Percentiles rank a stretch among this genome's conserved stretches.
phyloP scores from a whole-genome alignment of 2,888 invertebrate species.

The Imbricaverruca yamaguchii region DNA sequence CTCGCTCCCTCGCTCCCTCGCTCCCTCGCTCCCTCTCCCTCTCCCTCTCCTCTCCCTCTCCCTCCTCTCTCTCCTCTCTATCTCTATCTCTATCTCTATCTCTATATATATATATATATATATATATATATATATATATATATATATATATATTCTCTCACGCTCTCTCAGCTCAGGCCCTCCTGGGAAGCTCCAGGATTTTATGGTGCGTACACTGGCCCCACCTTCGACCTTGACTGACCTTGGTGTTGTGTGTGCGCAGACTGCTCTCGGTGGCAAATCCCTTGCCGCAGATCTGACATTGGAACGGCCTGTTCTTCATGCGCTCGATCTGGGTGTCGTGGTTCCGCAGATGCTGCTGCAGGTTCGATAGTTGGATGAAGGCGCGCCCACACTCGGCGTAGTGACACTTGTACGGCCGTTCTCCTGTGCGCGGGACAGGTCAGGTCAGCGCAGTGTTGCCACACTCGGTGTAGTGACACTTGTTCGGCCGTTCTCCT shows the following conservation, averaged over 20 bases:
- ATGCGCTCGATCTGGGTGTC: constrained; percentile 91
- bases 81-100: no score
- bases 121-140: no score
- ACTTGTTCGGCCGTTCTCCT: constrained; percentile 96
- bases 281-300: constrained; percentile 92
- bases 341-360: constrained; percentile 91
- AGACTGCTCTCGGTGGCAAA: constrained; percentile 94
- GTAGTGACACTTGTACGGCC: constrained; percentile 93
- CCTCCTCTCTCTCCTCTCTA: no score
- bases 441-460: not conserved
- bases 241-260: constrained; percentile 93
- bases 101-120: no score
- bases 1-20: no score
- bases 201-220: no score
- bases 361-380: constrained; percentile 91
- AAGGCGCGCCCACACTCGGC: constrained; percentile 93
- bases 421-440: constrained; percentile 59
- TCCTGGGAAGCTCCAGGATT: no score
- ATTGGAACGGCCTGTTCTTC: constrained; percentile 90
- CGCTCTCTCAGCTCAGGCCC: no score
- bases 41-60: no score
- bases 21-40: no score
- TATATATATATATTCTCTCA: no score
- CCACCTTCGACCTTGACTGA: constrained; percentile 39
- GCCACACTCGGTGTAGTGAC: constrained; percentile 90